phyloP scores from a whole-genome alignment of 2,797 vertebrate species.

The Botia almorhae region DNA sequence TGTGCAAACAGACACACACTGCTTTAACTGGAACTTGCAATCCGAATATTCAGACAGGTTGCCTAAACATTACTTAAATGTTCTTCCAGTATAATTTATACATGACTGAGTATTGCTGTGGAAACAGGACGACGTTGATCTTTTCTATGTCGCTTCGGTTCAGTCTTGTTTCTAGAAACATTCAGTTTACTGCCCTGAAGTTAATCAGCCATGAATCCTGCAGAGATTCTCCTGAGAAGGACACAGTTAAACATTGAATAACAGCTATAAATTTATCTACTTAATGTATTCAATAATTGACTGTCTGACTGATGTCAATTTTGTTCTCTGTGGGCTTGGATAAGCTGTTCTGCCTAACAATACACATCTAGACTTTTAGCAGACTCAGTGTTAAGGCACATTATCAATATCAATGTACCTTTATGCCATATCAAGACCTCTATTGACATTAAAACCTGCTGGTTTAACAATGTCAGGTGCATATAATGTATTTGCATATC shows the following conservation, averaged over 20 bases:
- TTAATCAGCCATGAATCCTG: neutral
- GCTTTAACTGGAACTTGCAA: neutral
- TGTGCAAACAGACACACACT: conserved; percentile 27
- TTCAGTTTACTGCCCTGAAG: neutral
- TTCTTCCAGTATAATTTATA: neutral
- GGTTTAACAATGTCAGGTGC: conserved; percentile 22
- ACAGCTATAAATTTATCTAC: too few relatives aligned
- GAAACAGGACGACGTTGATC: neutral
- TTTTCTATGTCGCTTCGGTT: neutral
- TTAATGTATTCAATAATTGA: too few relatives aligned
- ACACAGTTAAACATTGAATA: neutral
- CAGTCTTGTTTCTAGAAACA: neutral
- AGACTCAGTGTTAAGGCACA: too few relatives aligned
- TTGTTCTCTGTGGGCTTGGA: too few relatives aligned
- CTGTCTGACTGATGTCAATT: too few relatives aligned
- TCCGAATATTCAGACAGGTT: neutral
- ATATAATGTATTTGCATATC: conserved; percentile 44
- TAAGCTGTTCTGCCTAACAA: too few relatives aligned
- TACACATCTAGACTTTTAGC: too few relatives aligned
- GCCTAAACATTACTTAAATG: too few relatives aligned
- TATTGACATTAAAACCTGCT: conserved; percentile 11
- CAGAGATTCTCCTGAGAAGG: neutral
- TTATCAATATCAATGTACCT: neutral
- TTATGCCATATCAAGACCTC: neutral
- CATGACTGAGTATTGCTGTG: neutral